Percentiles rank a stretch among this genome's conserved stretches.
phyloP scores from a whole-genome alignment of 1,140 invertebrate species.

The Euwallacea similis region DNA sequence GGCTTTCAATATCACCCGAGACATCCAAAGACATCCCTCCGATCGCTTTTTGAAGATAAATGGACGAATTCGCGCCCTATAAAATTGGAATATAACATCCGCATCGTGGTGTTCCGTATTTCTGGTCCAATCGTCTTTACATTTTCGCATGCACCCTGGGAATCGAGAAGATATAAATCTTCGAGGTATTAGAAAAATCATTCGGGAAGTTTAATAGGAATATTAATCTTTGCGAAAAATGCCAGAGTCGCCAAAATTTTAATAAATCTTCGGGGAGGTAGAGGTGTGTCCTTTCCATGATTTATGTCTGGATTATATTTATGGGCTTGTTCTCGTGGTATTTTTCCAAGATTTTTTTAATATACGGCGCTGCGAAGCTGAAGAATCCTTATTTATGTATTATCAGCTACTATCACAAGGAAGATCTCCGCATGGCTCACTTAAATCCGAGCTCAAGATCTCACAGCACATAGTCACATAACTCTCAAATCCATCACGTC shows the following conservation, averaged over 20 bases:
- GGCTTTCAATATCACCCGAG: neutral
- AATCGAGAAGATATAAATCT: constrained; percentile 34
- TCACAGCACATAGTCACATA: too few relatives aligned
- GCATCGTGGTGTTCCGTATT: constrained; percentile 27
- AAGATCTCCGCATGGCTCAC: too few relatives aligned
- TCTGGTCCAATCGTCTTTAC: constrained; percentile 28
- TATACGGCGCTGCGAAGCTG: neutral
- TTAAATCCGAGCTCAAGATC: too few relatives aligned
- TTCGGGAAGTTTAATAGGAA: constrained; percentile 37
- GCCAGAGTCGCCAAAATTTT: constrained; percentile 36
- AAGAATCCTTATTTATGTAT: too few relatives aligned
- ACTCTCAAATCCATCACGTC: constrained; percentile 19
- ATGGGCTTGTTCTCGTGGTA: constrained; percentile 17
- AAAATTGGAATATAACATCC: constrained; percentile 33
- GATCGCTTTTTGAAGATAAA: constrained; percentile 34
- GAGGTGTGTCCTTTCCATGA: constrained; percentile 24
- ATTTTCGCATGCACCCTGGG: constrained; percentile 26
- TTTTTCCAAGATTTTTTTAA: neutral
- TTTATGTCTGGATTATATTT: constrained; percentile 34
- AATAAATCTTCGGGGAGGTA: constrained; percentile 30
- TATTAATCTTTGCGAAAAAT: constrained; percentile 38
- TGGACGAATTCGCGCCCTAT: constrained; percentile 35
- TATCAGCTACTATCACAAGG: too few relatives aligned
- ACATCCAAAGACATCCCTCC: neutral
- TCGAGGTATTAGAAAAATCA: constrained; percentile 36